Conservation (phyloP, 1,140 invertebrate genomes). For the Rhagoletis pomonella region DNA sequence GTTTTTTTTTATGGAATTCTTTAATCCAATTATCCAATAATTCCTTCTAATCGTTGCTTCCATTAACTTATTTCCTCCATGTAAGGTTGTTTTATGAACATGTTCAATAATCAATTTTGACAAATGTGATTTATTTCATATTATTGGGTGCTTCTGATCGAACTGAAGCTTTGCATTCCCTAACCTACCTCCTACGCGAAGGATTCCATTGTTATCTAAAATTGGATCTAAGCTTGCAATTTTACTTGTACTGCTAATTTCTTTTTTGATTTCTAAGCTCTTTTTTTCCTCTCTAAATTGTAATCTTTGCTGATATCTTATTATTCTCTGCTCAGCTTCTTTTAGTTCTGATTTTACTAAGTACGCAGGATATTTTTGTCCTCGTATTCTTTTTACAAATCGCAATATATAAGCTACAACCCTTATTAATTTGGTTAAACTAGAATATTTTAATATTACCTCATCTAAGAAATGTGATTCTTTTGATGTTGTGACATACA, state of each 20-base stretch:
- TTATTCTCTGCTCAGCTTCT: slow-evolving; percentile 9
- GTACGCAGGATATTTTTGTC: too few species aligned
- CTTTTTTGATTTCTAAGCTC: slow-evolving; percentile 6
- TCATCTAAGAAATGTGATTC: slow-evolving; percentile 20
- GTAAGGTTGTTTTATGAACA: slow-evolving; percentile 57
- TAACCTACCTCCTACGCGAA: slow-evolving; percentile 63
- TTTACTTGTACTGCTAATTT: slow-evolving; percentile 5
- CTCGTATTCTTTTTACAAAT: slow-evolving; percentile 34
- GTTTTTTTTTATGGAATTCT: slow-evolving; percentile 30
- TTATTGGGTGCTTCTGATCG: slow-evolving; percentile 58
- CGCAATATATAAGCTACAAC: slow-evolving; percentile 42
- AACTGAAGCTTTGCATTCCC: slow-evolving; percentile 53
- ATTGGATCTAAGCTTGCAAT: slow-evolving; percentile 58
- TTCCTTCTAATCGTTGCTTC: slow-evolving; percentile 26
- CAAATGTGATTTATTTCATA: slow-evolving; percentile 58
- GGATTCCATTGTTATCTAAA: slow-evolving; percentile 58
- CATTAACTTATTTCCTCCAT: slow-evolving; percentile 51
- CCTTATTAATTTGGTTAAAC: slow-evolving; percentile 43
- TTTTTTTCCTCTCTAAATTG: slow-evolving; percentile 46
- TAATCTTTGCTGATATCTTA: slow-evolving; percentile 27
- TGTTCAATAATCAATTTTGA: slow-evolving; percentile 62
- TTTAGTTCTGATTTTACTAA: slow-evolving; percentile 6
- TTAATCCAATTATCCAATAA: slow-evolving; percentile 53
- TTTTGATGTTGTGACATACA: neutral
- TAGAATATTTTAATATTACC: slow-evolving; percentile 51